phyloP scores from a whole-genome alignment of 2,888 invertebrate species.

The Idaea dimidiata region DNA sequence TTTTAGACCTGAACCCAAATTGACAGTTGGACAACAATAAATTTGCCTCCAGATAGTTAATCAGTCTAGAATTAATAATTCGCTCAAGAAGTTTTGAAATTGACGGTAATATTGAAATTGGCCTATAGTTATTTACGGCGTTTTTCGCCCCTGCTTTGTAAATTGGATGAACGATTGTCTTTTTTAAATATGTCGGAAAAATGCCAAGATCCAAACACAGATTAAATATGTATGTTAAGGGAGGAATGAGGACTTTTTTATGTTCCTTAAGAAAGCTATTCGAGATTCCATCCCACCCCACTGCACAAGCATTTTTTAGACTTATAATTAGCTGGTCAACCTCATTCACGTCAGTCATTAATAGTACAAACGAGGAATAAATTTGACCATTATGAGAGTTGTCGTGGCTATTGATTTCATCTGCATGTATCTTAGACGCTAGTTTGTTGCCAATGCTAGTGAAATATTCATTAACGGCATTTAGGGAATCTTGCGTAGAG shows the following conservation, averaged over 20 bases:
- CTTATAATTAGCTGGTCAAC: not conserved
- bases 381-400: not conserved
- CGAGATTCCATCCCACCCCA: not conserved
- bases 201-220: constrained; percentile 10
- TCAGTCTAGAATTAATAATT: constrained; percentile 13
- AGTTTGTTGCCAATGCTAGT: not conserved
- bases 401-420: not conserved
- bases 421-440: not conserved
- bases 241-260: not conserved
- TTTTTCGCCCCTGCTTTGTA: constrained; percentile 11
- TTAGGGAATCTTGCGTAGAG: not conserved
- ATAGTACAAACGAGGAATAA: not conserved
- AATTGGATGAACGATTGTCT: constrained; percentile 11
- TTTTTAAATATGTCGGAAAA: constrained; percentile 9
- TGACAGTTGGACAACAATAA: constrained; percentile 13
- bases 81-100: constrained; percentile 21
- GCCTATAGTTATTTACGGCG: constrained; percentile 16
- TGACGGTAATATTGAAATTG: too few species aligned
- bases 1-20: constrained; percentile 15
- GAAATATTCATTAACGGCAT: not conserved
- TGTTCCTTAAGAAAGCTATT: not conserved
- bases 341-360: not conserved
- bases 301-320: not conserved
- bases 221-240: constrained; percentile 10
- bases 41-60: constrained; percentile 16